Evolutionary conservation across 2,797 vertebrate species (phyloP).

Genomic region (Knipowitschia caucasica): DNA sequence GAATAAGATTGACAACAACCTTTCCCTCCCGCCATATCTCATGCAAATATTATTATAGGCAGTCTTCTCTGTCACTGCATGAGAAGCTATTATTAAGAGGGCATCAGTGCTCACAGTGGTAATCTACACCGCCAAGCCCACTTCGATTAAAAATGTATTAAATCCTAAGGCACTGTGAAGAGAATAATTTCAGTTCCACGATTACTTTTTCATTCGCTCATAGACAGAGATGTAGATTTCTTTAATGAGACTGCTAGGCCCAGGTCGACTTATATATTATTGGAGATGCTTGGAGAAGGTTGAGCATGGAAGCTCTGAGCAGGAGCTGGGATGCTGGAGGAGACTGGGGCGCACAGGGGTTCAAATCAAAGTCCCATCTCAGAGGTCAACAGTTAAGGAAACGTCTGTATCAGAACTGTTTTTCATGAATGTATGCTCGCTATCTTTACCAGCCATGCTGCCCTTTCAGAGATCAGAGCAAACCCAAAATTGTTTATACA

Average conservation of each 20-base stretch:
- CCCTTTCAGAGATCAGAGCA: conserved; percentile 71
- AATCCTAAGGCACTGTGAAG: conserved; percentile 75
- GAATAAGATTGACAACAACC: conserved; percentile 48
- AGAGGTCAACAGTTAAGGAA: conserved; percentile 62
- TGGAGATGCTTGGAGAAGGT: conserved; percentile 60
- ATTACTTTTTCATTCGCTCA: conserved; percentile 72
- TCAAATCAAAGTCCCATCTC: conserved; percentile 67
- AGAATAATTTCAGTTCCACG: conserved; percentile 72
- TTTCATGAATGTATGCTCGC: conserved; percentile 81
- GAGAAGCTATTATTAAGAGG: conserved; percentile 70
- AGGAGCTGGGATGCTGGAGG: conserved; percentile 61
- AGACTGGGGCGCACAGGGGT: conserved; percentile 58
- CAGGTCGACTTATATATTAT: conserved; percentile 68
- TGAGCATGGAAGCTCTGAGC: conserved; percentile 61
- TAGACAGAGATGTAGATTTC: conserved; percentile 78
- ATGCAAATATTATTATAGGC: conserved; percentile 66
- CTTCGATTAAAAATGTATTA: conserved; percentile 79
- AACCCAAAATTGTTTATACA: conserved; percentile 61
- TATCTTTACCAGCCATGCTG: conserved; percentile 76
- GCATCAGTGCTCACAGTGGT: conserved; percentile 69
- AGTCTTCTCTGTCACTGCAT: conserved; percentile 58
- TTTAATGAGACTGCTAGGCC: conserved; percentile 72
- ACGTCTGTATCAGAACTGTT: conserved; percentile 75
- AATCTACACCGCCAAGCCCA: conserved; percentile 69
- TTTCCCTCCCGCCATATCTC: conserved; percentile 67